Conservation (phyloP, 2,888 invertebrate species). For the Epicampocera succincta region DNA sequence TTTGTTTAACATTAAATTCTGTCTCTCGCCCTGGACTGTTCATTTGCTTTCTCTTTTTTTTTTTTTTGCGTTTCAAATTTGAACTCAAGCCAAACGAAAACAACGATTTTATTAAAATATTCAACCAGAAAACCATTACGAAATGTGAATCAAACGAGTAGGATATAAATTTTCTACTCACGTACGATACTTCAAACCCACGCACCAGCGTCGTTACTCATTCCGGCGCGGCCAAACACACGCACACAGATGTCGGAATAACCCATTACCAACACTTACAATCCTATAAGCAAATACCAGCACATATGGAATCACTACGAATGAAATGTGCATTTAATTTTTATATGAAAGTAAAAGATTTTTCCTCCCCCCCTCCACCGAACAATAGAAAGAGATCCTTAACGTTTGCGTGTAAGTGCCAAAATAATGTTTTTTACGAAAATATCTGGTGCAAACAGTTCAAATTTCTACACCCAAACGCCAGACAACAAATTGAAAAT, state of each 20-base stretch:
- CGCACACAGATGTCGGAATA: neutral
- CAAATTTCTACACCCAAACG: conserved; percentile 8
- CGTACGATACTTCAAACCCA: conserved; percentile 44
- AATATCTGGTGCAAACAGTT: conserved; percentile 28
- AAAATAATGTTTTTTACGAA: neutral
- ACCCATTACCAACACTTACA: neutral
- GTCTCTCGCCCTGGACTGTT: neutral
- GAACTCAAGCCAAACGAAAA: conserved; percentile 7
- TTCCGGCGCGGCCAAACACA: neutral
- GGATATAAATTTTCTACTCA: conserved; percentile 49
- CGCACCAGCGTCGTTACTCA: conserved; percentile 25
- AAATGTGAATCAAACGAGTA: conserved; percentile 32
- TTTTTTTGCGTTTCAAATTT: neutral
- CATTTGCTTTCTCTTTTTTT: neutral
- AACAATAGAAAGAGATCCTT: conserved; percentile 13
- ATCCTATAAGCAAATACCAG: neutral
- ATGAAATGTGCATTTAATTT: conserved; percentile 26
- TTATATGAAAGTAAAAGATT: neutral
- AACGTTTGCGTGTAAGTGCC: conserved; percentile 28
- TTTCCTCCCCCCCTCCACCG: neutral
- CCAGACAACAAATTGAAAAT: conserved; percentile 37
- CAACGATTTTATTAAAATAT: neutral
- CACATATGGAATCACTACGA: neutral
- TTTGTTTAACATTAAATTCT: neutral
- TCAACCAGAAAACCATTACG: neutral